Conservation (phyloP, 2,113 vertebrate species). For the Progne subis region DNA sequence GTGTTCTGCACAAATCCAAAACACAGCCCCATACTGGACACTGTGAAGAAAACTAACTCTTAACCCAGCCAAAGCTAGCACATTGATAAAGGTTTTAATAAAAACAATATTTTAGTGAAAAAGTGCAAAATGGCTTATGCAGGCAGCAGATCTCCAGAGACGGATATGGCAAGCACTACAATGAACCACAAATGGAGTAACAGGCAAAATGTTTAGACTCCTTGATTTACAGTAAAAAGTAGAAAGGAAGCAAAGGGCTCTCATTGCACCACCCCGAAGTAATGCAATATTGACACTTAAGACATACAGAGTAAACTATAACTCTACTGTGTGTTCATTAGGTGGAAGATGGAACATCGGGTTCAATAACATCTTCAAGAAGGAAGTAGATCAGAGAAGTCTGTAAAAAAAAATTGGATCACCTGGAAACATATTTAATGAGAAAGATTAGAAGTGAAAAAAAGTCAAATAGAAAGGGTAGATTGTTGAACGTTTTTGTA, state of each 20-base stretch:
- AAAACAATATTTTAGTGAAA: not conserved
- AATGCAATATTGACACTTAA: not conserved
- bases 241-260: not conserved
- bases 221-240: not conserved
- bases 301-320: not conserved
- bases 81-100: not conserved
- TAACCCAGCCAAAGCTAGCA: not conserved
- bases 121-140: not conserved
- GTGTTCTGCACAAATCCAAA: not conserved
- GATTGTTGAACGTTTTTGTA: not conserved
- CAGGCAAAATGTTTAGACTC: not conserved
- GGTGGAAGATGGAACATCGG: not conserved
- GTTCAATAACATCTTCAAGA: not conserved
- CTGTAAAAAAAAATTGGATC: not conserved
- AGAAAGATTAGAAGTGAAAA: not conserved
- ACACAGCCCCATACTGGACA: not conserved
- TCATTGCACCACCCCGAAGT: fast-evolving
- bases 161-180: not conserved
- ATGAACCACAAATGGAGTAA: not conserved
- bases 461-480: not conserved
- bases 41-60: not conserved
- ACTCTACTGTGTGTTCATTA: not conserved
- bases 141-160: not conserved
- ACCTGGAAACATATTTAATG: not conserved
- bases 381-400: not conserved